phyloP scores from a whole-genome alignment of 1,140 invertebrate genomes.

The Thereuonema tuberculata region DNA sequence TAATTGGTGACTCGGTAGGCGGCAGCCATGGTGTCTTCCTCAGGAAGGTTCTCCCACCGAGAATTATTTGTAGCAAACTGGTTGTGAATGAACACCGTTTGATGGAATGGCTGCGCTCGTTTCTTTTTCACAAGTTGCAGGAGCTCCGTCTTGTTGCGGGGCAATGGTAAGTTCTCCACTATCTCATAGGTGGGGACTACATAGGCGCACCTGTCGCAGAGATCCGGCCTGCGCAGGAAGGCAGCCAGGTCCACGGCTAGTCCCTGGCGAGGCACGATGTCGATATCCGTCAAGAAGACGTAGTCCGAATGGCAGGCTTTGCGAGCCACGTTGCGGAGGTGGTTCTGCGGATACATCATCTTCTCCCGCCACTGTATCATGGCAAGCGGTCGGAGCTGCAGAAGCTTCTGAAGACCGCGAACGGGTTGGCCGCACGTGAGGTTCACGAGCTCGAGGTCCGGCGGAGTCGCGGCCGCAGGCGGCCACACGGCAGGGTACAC shows the following conservation, averaged over 20 bases:
- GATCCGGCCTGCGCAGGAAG: slow-evolving; percentile 51
- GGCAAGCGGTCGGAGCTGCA: slow-evolving; percentile 10
- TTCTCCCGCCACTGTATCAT: slow-evolving; percentile 5
- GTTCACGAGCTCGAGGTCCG: background rate
- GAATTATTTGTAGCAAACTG: slow-evolving; percentile 85
- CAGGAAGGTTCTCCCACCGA: slow-evolving; percentile 43
- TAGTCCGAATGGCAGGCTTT: slow-evolving; percentile 65
- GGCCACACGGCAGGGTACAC: slow-evolving; percentile 42
- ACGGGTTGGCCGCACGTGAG: slow-evolving; percentile 8
- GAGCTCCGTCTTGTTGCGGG: slow-evolving; percentile 59
- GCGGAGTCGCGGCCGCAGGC: slow-evolving; percentile 18
- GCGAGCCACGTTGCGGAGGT: slow-evolving; percentile 64
- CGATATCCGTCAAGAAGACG: slow-evolving; percentile 69
- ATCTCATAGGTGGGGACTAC: slow-evolving; percentile 87
- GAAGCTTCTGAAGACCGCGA: slow-evolving; percentile 2
- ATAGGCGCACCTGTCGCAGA: slow-evolving; percentile 52
- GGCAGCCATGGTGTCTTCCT: slow-evolving; percentile 43
- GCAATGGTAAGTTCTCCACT: slow-evolving; percentile 56
- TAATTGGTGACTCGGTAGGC: slow-evolving; percentile 70
- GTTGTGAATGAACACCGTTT: slow-evolving; percentile 82
- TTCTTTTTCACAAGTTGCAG: slow-evolving; percentile 55
- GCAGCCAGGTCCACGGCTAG: slow-evolving; percentile 45
- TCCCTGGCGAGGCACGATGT: slow-evolving; percentile 50
- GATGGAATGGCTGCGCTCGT: slow-evolving; percentile 75
- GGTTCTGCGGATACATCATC: slow-evolving; percentile 69